Evolutionary conservation across 2,888 invertebrate genomes (phyloP).

Genomic region (Calliphora vomitoria): DNA sequence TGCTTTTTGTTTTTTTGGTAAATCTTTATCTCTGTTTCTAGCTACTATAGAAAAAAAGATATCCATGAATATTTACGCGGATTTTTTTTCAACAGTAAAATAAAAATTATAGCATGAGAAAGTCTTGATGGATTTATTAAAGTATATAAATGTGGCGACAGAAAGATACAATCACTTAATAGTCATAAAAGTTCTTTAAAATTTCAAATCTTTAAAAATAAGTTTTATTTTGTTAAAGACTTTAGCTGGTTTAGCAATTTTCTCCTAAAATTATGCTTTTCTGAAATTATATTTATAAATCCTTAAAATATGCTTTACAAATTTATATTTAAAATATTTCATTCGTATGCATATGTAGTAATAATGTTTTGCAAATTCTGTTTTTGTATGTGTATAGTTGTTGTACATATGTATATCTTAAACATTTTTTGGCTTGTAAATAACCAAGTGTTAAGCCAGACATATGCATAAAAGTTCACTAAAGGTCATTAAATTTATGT

Average conservation of each 20-base stretch:
- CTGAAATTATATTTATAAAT: constrained; percentile 25
- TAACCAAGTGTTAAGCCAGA: constrained; percentile 72
- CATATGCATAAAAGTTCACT: constrained; percentile 73
- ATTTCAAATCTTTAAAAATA: not conserved
- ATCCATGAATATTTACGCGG: constrained; percentile 22
- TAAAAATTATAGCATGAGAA: not conserved
- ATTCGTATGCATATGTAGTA: not conserved
- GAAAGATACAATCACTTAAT: not conserved
- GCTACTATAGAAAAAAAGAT: not conserved
- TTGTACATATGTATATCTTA: constrained; percentile 26
- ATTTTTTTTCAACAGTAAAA: not conserved
- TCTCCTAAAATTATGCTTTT: constrained; percentile 29
- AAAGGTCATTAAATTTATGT: constrained; percentile 73
- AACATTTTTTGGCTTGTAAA: constrained; percentile 70
- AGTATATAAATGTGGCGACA: constrained; percentile 45
- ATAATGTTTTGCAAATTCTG: not conserved
- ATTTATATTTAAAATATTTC: constrained; percentile 29
- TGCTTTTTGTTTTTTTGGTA: not conserved
- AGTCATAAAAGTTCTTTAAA: not conserved
- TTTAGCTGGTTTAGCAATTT: no score
- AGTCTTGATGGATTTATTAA: constrained; percentile 48
- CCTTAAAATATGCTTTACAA: constrained; percentile 50
- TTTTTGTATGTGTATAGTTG: constrained; percentile 12
- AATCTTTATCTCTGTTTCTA: constrained; percentile 26
- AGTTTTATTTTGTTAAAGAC: no score